phyloP scores from a whole-genome alignment of 1,140 invertebrate species.

The Nasonia longicornis region DNA sequence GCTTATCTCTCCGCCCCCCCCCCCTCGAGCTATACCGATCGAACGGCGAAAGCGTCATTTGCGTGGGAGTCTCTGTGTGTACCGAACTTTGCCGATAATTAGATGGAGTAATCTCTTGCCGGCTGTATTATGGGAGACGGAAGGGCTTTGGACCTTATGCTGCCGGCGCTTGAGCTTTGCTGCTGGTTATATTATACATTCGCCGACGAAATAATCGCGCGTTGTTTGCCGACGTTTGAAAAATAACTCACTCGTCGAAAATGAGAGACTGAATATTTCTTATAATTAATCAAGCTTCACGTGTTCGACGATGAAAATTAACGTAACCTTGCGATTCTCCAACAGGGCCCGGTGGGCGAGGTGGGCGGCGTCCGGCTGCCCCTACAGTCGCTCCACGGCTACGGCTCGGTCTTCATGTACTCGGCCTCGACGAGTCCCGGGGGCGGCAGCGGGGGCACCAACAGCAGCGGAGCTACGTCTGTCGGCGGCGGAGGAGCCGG shows the following conservation, averaged over 20 bases:
- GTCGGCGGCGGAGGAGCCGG: conserved; percentile 63
- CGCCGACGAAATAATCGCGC: not conserved
- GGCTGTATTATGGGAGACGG: not conserved
- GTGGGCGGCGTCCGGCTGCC: conserved; percentile 71
- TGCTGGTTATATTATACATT: not conserved
- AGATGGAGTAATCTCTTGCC: conserved; percentile 5
- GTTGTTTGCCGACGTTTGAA: not conserved
- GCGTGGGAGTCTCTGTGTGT: not conserved
- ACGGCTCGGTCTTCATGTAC: conserved; percentile 72
- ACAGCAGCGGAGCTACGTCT: not conserved
- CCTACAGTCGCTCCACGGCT: conserved; percentile 69
- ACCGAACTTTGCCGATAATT: conserved; percentile 36
- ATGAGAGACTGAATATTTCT: not conserved
- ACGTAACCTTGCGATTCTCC: too few species aligned
- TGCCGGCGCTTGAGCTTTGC: not conserved
- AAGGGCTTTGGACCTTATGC: not conserved
- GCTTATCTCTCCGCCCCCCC: conserved; percentile 16
- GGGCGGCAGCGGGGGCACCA: conserved; percentile 62
- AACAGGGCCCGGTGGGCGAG: conserved; percentile 69
- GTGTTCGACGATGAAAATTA: too few species aligned
- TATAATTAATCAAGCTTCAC: too few species aligned
- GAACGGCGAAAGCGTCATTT: not conserved
- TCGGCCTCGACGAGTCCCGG: conserved; percentile 68
- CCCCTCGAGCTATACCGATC: conserved; percentile 7
- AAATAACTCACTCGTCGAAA: not conserved